A percentile compares a stretch with the other conserved stretches of the same genome.
These are phyloP conservation scores for Ascaphus truei DNA, from an alignment of 2,113 vertebrate species.

Conservation along the genomic window DNA sequence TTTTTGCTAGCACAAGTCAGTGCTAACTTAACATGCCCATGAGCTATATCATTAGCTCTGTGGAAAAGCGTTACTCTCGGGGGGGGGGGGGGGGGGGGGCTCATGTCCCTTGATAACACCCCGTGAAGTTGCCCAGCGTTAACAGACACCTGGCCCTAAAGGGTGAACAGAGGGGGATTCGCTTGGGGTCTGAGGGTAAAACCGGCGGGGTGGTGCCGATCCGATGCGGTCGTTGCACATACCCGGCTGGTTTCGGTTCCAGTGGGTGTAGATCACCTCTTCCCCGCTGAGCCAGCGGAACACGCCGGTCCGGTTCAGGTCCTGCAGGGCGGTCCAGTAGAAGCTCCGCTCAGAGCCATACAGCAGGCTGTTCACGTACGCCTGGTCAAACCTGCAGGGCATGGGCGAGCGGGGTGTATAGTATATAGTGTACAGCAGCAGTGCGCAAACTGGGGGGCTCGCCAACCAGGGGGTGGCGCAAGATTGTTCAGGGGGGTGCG, in stretches of 20 bases:
- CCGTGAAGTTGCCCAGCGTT: too few relatives aligned
- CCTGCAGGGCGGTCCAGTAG: slow-evolving; percentile 86
- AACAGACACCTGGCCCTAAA: too few relatives aligned
- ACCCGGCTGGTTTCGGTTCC: slow-evolving; percentile 94
- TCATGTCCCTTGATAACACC: too few relatives aligned
- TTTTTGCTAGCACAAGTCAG: too few relatives aligned
- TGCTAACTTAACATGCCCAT: too few relatives aligned
- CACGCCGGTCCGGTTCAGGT: slow-evolving; percentile 66
- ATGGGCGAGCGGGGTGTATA: rapidly evolving
- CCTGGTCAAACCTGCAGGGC: slow-evolving; percentile 83
- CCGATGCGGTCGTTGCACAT: slow-evolving; percentile 24
- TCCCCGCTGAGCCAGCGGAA: slow-evolving; percentile 87
- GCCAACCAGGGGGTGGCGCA: not conserved
- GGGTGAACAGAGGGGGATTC: too few relatives aligned
- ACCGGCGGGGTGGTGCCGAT: too few relatives aligned
- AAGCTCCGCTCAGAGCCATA: slow-evolving; percentile 75
- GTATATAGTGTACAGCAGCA: not conserved
- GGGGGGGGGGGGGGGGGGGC: too few relatives aligned
- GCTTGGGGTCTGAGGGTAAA: too few relatives aligned
- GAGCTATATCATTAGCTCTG: too few relatives aligned
- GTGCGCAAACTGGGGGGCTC: too few relatives aligned
- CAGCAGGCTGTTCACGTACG: slow-evolving; percentile 87
- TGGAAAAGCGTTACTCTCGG: too few relatives aligned
- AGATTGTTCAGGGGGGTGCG: not conserved
- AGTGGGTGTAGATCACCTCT: slow-evolving; percentile 85